Conservation (phyloP, 2,113 vertebrate species). For the Pangasianodon gigas region DNA sequence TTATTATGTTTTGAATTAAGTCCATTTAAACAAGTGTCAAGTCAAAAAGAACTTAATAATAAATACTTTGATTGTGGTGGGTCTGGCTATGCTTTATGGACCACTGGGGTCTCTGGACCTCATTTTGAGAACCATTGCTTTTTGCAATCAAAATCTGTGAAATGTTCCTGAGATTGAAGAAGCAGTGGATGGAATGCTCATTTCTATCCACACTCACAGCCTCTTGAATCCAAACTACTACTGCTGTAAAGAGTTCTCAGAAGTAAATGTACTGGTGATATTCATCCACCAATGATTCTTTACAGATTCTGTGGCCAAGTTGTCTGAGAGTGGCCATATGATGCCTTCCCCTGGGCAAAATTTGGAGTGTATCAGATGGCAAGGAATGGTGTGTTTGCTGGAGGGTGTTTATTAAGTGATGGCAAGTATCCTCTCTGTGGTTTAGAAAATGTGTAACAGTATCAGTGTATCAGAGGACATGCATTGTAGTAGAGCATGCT, state of each 20-base stretch:
- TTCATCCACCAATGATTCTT: neutral
- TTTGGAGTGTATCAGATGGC: slow-evolving; percentile 2
- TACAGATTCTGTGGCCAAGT: neutral
- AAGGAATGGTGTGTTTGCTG: neutral
- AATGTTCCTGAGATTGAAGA: neutral
- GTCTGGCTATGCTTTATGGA: neutral
- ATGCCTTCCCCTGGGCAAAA: neutral
- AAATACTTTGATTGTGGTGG: too few species aligned
- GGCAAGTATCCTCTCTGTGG: neutral
- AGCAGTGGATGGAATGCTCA: neutral
- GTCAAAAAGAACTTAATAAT: neutral
- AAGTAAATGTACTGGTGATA: neutral
- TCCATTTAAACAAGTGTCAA: neutral
- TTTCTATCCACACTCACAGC: neutral
- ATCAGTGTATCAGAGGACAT: neutral
- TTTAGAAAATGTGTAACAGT: neutral
- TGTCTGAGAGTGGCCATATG: neutral
- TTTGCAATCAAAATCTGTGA: neutral
- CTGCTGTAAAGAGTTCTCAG: neutral
- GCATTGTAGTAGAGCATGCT: neutral
- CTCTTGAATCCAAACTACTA: neutral
- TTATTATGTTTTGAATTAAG: neutral
- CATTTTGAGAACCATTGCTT: neutral
- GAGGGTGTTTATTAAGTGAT: neutral
- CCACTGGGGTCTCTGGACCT: neutral